Conservation (phyloP, 2,888 invertebrate species). For the Erynnis tages region DNA sequence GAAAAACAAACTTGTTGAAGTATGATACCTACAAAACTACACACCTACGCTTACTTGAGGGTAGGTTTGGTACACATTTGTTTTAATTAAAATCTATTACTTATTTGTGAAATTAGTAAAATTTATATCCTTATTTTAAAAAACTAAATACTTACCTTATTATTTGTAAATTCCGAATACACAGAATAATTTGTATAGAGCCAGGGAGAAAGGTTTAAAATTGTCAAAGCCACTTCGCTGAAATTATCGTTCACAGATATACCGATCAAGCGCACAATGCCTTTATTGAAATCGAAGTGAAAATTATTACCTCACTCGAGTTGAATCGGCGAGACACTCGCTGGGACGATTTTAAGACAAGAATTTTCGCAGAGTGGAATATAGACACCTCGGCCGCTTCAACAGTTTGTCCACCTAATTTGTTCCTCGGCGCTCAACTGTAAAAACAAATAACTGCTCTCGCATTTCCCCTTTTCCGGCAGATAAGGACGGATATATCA, state of each 20-base stretch:
- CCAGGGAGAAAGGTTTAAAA: neutral
- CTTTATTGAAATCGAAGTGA: conserved; percentile 58
- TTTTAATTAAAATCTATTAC: too few relatives aligned
- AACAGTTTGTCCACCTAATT: conserved; percentile 81
- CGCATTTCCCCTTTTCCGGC: conserved; percentile 63
- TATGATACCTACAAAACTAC: too few relatives aligned
- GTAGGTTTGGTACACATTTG: too few relatives aligned
- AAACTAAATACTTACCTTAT: too few relatives aligned
- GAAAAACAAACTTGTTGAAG: too few relatives aligned
- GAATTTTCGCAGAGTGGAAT: conserved; percentile 71
- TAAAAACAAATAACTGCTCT: conserved; percentile 78
- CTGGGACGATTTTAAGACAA: conserved; percentile 64
- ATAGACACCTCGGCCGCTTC: conserved; percentile 77
- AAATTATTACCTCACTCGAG: conserved; percentile 70
- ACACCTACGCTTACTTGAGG: too few relatives aligned
- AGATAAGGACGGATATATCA: conserved; percentile 67
- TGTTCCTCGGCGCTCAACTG: conserved; percentile 77
- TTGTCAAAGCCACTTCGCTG: neutral
- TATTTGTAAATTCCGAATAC: too few relatives aligned
- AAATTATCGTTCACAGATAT: conserved; percentile 52
- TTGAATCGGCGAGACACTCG: conserved; percentile 64
- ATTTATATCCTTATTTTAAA: too few relatives aligned
- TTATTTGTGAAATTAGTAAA: too few relatives aligned
- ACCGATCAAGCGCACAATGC: conserved; percentile 55
- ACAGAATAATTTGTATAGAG: too few relatives aligned